Conservation (phyloP, 2,797 vertebrate species). For the Capromys pilorides region DNA sequence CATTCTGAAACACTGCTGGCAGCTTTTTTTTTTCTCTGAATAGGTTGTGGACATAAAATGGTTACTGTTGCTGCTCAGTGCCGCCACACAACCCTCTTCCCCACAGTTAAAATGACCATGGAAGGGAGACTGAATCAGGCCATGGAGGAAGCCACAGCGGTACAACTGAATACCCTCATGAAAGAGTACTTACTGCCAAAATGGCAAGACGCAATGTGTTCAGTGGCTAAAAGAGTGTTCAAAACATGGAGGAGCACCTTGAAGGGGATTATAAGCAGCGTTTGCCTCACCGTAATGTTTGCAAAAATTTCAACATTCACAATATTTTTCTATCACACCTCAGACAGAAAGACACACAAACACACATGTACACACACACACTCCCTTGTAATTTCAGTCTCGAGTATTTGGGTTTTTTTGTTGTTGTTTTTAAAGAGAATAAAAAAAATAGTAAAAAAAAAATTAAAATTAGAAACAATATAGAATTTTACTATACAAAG, state of each 20-base stretch:
- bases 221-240: not conserved
- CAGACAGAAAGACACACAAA: not conserved
- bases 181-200: not conserved
- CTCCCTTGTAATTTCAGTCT: not conserved
- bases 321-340: not conserved
- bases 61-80: not conserved
- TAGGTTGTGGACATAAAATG: not conserved
- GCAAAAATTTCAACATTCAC: not conserved
- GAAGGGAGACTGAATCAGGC: not conserved
- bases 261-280: not conserved
- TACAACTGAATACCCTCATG: not conserved
- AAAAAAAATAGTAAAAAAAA: no score
- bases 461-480: no score
- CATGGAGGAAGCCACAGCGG: not conserved
- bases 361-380: not conserved
- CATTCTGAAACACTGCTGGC: not conserved
- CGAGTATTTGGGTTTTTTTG: not conserved
- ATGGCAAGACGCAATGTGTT: not conserved
- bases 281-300: not conserved
- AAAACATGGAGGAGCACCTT: not conserved
- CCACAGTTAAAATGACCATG: not conserved
- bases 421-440: not conserved
- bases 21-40: not conserved
- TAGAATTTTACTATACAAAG: no score
- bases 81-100: not conserved